A percentile compares a stretch with the other conserved stretches of the same genome.
Evolutionary conservation across 2,113 vertebrate genomes (phyloP).

Genomic region (Anolis sagrei): DNA sequence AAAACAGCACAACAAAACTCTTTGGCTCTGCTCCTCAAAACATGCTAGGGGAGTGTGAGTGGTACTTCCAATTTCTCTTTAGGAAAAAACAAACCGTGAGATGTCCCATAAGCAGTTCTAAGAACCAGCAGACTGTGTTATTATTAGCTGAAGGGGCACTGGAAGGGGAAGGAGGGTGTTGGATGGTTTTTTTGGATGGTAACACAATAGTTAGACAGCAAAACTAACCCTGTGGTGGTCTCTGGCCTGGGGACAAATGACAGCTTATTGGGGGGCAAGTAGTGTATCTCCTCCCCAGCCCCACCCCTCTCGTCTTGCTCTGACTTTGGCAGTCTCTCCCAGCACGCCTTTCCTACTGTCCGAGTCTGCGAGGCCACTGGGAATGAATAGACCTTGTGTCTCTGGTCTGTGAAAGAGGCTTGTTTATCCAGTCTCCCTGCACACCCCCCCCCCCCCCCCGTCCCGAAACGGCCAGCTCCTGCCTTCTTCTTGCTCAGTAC

Average conservation of each 20-base stretch:
- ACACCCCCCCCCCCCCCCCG: not conserved
- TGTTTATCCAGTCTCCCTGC: slow-evolving; percentile 30
- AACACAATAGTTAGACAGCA: not conserved
- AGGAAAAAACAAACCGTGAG: not conserved
- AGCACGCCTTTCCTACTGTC: slow-evolving; percentile 44
- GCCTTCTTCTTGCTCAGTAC: slow-evolving; percentile 5
- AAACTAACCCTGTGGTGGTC: rapidly evolving
- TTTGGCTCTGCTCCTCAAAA: not conserved
- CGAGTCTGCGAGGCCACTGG: slow-evolving; percentile 37
- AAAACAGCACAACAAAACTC: not conserved
- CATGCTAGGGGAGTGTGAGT: not conserved
- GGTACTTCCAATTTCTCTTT: not conserved
- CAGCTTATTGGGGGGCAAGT: not conserved
- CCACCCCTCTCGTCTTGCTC: not conserved
- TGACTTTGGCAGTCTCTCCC: slow-evolving; percentile 18
- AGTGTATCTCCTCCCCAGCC: not conserved
- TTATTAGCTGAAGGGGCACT: not conserved
- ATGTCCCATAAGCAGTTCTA: not conserved
- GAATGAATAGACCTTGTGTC: slow-evolving; percentile 68
- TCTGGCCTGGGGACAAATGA: rapidly evolving
- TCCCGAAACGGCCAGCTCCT: not conserved
- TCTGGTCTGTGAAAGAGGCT: slow-evolving; percentile 58
- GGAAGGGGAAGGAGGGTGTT: not conserved
- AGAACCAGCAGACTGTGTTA: not conserved
- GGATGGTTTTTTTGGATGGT: not conserved